Evolutionary conservation across 2,113 vertebrate species (phyloP).

Genomic region (Marmota flaviventris): DNA sequence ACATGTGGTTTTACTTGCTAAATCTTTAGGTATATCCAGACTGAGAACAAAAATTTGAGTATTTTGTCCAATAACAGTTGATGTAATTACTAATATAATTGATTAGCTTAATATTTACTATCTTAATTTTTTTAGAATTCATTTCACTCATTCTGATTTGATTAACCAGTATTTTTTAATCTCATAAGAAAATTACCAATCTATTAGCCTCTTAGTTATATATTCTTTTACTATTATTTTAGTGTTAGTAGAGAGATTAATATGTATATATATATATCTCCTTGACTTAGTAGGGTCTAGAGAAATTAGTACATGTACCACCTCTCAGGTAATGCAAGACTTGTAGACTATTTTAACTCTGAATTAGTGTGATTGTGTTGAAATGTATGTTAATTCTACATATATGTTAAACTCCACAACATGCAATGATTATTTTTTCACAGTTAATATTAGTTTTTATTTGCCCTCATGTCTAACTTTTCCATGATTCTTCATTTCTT

Average conservation of each 20-base stretch:
- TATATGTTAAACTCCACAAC: neutral
- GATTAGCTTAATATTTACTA: neutral
- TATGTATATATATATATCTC: neutral
- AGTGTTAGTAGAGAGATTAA: neutral
- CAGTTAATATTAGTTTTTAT: neutral
- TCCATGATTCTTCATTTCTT: neutral
- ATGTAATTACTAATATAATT: neutral
- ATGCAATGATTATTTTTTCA: neutral
- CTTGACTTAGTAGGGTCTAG: neutral
- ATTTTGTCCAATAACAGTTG: neutral
- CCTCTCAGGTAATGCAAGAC: neutral
- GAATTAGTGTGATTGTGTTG: neutral
- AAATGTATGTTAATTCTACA: neutral
- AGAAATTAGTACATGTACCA: neutral
- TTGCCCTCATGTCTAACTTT: neutral
- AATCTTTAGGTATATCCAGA: neutral
- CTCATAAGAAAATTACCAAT: neutral
- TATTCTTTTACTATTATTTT: neutral
- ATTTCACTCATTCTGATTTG: neutral
- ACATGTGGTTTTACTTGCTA: neutral
- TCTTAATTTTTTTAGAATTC: conserved; percentile 6
- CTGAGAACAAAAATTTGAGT: neutral
- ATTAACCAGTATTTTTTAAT: neutral
- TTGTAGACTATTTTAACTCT: neutral
- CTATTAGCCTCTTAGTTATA: neutral